Evolutionary conservation across 2,888 invertebrate genomes (phyloP), one percentile per base, ranked within the genome.

Genomic region (Melanotus villosus): DNA sequence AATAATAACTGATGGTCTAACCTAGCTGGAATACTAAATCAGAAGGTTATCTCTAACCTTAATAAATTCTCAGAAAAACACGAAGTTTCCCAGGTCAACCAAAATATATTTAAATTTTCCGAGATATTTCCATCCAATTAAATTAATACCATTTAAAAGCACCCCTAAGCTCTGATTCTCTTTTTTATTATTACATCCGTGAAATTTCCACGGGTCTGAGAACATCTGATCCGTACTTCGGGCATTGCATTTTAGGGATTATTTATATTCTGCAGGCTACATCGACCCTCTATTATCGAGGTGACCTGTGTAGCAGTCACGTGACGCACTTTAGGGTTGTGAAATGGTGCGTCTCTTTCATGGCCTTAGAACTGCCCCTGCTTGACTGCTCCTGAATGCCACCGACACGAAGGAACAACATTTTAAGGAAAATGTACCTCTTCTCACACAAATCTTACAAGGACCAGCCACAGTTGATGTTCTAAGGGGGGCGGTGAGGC

Each of bases 321-420:
- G 73, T 66, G 73, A 75, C 73, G 65, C 71, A 67, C 74, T 72
- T 72, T 56, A 65, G 65, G 66, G 56, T 64, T 67, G 72, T 74
- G 76, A 75, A 77, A 77, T 78, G 76, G 77, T 68, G 76, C 77
- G 77, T 77, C 75, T 58, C 76, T 76, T 77, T 75, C 74, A 73
- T 72, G 70, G 73, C 74, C 73, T 71, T 69, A 65, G 67, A 65
- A 72, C 75, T 71, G 72, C 74, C 70, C 74, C 67, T 77, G 76
- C 76, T 78, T 76, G 72, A 76, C 67, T 76, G 77, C 71, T 59
- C 75, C 70, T 75, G 73, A 78, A 78, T 78, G 71, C 74, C 68
- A 54, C 71, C 77, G 69, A 75, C 77, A 76, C 77, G 77, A 71
- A 69, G 70, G 72, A 67, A 75, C 72, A 68, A 69, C 69, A 54